Conservation (phyloP, 2,113 vertebrate genomes). For the Psilopogon haemacephalus region DNA sequence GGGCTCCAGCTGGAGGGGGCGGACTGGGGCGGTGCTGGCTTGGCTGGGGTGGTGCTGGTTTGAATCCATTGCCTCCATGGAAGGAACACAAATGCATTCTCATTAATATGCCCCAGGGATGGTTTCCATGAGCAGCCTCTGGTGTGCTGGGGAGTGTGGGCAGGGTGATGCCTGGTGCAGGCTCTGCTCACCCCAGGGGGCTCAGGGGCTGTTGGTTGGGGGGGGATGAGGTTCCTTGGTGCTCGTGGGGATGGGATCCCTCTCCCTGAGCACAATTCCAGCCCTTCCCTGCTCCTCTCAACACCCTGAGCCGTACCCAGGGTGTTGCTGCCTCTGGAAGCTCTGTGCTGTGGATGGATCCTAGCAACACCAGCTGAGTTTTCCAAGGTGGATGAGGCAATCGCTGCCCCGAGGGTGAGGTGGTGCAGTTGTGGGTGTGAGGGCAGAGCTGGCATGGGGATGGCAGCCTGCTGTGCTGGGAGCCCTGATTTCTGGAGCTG, state of each 20-base stretch:
- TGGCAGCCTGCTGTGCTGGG: background rate
- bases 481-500: background rate
- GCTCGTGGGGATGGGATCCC: background rate
- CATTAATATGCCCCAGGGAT: background rate
- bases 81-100: background rate
- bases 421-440: background rate
- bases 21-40: background rate
- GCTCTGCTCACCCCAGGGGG: background rate
- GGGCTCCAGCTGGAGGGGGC: background rate
- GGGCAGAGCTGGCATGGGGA: background rate
- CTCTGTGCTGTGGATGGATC: background rate
- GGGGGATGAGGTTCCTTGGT: background rate
- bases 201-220: accelerated
- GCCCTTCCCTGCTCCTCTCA: background rate
- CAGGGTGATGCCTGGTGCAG: background rate
- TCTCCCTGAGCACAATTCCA: background rate
- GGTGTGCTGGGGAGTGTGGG: background rate
- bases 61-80: background rate
- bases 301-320: background rate
- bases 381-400: slow-evolving; percentile 57
- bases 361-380: background rate
- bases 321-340: background rate
- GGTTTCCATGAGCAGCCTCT: background rate
- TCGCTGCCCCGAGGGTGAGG: background rate
- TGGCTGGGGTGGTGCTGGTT: background rate